Conservation (phyloP, 1,140 invertebrate genomes). For the Adelges cooleyi region DNA sequence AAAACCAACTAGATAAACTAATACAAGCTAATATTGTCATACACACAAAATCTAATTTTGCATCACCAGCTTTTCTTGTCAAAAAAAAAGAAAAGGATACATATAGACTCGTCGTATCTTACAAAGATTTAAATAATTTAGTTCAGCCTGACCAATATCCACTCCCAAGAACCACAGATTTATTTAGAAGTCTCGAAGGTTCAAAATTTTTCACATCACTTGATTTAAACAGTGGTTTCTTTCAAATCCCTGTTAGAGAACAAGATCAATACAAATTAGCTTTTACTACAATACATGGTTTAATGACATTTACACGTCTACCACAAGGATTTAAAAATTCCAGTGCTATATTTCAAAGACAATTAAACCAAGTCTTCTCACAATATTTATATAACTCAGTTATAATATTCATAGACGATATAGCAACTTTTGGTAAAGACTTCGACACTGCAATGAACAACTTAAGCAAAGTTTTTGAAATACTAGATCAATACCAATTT, state of each 20-base stretch:
- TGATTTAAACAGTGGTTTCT: conserved; percentile 42
- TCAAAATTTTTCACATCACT: conserved; percentile 39
- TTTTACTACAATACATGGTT: not conserved
- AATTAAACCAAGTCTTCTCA: not conserved
- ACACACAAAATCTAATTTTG: not conserved
- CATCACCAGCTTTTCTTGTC: not conserved
- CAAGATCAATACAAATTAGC: conserved; percentile 30
- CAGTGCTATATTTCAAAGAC: not conserved
- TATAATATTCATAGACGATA: not conserved
- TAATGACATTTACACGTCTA: not conserved
- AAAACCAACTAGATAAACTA: not conserved
- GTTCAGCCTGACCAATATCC: conserved; percentile 38
- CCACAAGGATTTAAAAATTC: not conserved
- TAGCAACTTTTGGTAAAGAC: not conserved
- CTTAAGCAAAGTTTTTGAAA: not conserved
- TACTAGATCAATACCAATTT: not conserved
- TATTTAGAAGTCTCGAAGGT: conserved; percentile 38
- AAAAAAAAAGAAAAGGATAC: conserved; percentile 29
- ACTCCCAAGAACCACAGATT: conserved; percentile 40
- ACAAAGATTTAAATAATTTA: conserved; percentile 32
- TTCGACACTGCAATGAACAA: not conserved
- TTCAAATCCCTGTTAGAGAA: conserved; percentile 40
- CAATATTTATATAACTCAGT: not conserved
- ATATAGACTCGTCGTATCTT: conserved; percentile 33
- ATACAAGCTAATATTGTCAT: not conserved